Base-by-base conservation (phyloP, 2,888 invertebrate genomes). In the Amorpha juglandis region DNA sequence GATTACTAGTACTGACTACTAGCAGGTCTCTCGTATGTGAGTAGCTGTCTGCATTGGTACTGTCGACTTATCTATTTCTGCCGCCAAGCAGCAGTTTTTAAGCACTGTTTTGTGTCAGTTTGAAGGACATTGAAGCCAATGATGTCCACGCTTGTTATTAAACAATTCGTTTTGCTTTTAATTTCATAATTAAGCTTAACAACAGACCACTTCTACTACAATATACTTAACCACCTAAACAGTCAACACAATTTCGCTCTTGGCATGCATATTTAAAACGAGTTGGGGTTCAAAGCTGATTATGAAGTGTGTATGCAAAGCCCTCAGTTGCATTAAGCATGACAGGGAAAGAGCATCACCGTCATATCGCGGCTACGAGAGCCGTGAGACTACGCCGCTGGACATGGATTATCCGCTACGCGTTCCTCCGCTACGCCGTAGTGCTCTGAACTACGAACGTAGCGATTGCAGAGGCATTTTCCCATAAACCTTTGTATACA, bases 341-440 rank as follows among this genome's bases (percentile, higher is more conserved):
- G 87, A 87, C 88, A 88, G 79, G 84, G 84, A 87, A 87, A 88
- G 83, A 86, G 84, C 89, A 89, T 88, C 89, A 86, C 73, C 77
- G 78, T 86, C 83, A 88, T 88, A 88, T 85, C 78, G 78, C 72
- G 79, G 81, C 81, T 80, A 84, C 78, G 81, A 70, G 74, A 76
- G 80, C 84, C 90, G 92, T 92, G 92, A 85, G 92, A 91, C 88
- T 81, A 80, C 85, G 86, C 90, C 83, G 74, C 84, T 88, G 88
- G 91, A 83, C 86, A 79, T 79, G 88, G 92, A 91, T 91, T 88
- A 92, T 86, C 84, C 80, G 76, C 88, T 89, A 90, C 90, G 86
- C 77, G 78, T 19, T 58, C 19, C 38, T 58, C 55, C 55, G 80
- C 90, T 91, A 90, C 90, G 87, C 52, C 82, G 91, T 91, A 90